Conservation (phyloP, 2,113 vertebrate species). For the Procapra przewalskii region DNA sequence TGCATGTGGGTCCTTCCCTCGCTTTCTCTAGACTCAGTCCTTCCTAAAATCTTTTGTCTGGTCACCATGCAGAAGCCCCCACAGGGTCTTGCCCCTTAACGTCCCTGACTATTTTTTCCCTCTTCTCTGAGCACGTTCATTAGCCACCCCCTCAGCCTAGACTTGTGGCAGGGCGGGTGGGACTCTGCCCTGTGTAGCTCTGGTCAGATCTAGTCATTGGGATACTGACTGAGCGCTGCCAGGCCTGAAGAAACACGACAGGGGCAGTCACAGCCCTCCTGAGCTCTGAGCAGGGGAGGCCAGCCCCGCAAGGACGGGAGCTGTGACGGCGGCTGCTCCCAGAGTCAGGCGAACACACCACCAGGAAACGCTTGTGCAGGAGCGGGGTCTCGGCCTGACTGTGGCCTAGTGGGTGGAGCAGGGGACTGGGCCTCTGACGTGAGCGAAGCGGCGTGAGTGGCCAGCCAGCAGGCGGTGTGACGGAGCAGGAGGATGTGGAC, state of each 20-base stretch:
- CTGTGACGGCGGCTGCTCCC: background rate
- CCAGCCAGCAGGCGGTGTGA: background rate
- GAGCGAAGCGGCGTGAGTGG: background rate
- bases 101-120: background rate
- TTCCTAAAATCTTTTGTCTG: background rate
- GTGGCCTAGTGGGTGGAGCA: too few relatives aligned
- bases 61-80: background rate
- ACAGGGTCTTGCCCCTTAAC: background rate
- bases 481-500: background rate
- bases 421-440: background rate
- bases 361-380: background rate
- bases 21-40: background rate
- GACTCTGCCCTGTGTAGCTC: background rate
- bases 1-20: background rate
- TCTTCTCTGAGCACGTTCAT: background rate
- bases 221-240: background rate
- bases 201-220: background rate
- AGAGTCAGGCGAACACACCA: background rate
- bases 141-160: background rate
- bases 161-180: background rate
- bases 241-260: background rate
- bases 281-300: background rate
- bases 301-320: background rate
- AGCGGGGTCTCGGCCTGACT: background rate
- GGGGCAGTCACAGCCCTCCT: background rate